Evolutionary conservation across 2,113 vertebrate genomes (phyloP), one percentile per base, ranked within the genome.

Genomic region (Tetrax tetrax): DNA sequence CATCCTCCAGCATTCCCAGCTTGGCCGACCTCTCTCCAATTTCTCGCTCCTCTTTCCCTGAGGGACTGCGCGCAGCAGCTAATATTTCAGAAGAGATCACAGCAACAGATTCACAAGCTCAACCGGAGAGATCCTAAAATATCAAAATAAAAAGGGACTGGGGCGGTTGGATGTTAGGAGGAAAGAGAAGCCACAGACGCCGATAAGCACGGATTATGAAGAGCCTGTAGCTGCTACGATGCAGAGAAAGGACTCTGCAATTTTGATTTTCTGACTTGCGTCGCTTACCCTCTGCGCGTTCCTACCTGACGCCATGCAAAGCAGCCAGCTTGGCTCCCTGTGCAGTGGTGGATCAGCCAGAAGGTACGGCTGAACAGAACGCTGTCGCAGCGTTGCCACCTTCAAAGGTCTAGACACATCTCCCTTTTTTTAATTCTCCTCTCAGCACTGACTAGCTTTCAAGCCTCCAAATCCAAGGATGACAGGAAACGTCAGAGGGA

Each of bases 151-250:
- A 65, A 29, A 43, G 41, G 75, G 35, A 45, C 50, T 1, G 7
- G 45, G 50, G 54, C 0, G 0, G 31, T 12, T 12, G n/a, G 71
- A 16, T 18, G 31, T 16, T 21, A 29, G 0, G 4, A 83, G 37
- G 51, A 6, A 47, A 24, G 7, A 66, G 21, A 33, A 66, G 21
- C 57, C 28, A 3, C 1, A 18, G 7, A 4, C 0, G 2, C 28
- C 3, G 1, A 8, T 4, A 57, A 57, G 33, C 3, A 0, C 41
- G 14, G 41, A 15, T 43, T 43, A 43, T 6, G 41, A 43, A 43
- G 41, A 43, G 41, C 41, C 41, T 43, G 41, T 43, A 15, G 41
- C 41, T 43, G 41, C 41, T 9, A 0, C 2, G 4, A 8, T 0
- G 2, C 3, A 13, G 16, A 24, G 51, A 45, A 41, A 64, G 57